A percentile compares a stretch with the other conserved stretches of the same genome.
Evolutionary conservation across 2,113 vertebrate genomes (phyloP).

Genomic region (Boulengeromyrus knoepffleri): DNA sequence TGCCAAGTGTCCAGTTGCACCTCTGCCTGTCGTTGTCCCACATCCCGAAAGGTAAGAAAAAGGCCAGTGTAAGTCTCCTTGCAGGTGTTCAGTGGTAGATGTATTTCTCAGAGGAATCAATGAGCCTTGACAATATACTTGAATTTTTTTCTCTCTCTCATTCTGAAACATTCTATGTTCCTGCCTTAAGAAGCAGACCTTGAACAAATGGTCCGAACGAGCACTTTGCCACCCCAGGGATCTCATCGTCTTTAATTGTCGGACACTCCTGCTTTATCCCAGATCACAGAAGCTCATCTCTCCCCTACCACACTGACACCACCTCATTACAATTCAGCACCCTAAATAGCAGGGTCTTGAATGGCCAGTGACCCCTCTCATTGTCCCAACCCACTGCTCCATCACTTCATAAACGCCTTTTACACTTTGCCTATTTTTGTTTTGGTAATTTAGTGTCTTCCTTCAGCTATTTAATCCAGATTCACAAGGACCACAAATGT

Average conservation of each 20-base stretch:
- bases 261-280: slow-evolving; percentile 46
- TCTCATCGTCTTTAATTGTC: slow-evolving; percentile 54
- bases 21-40: neutral
- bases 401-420: slow-evolving; percentile 66
- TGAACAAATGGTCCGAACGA: neutral
- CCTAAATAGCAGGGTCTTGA: slow-evolving; percentile 51
- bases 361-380: slow-evolving; percentile 51
- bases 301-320: slow-evolving; percentile 46
- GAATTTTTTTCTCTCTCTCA: neutral
- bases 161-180: neutral
- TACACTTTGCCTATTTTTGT: slow-evolving; percentile 63
- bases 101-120: neutral
- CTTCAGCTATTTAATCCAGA: neutral
- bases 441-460: slow-evolving; percentile 53
- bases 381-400: slow-evolving; percentile 53
- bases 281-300: slow-evolving; percentile 45
- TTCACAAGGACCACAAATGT: neutral
- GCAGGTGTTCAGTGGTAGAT: neutral
- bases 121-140: neutral
- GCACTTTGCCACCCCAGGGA: slow-evolving; percentile 42
- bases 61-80: neutral
- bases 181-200: slow-evolving; percentile 21
- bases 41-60: neutral
- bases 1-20: neutral
- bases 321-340: slow-evolving; percentile 53